Evolutionary conservation across 2,113 vertebrate genomes (phyloP).

Genomic region (Calyptomena viridis): DNA sequence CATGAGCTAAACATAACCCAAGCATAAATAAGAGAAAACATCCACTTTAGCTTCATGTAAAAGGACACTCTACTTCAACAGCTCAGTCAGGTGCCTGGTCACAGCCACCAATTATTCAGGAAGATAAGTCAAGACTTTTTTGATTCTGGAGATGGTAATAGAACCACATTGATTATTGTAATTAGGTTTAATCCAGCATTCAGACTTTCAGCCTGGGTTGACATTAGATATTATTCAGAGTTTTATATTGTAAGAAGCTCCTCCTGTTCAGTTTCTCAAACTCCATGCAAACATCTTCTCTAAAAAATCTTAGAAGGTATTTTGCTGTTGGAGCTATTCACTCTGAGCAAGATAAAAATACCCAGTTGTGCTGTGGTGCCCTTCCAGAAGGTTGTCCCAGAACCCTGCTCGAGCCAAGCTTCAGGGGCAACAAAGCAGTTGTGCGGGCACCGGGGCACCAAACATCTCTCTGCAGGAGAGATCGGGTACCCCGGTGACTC

Average conservation of each 20-base stretch:
- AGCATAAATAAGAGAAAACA: neutral
- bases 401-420: no score
- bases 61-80: neutral
- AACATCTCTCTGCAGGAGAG: no score
- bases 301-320: neutral
- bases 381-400: no score
- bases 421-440: no score
- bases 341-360: neutral
- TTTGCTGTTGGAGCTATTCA: neutral
- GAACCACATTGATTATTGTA: neutral
- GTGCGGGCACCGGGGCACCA: no score
- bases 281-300: neutral
- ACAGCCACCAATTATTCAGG: neutral
- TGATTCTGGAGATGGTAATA: neutral
- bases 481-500: no score
- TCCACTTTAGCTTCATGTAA: neutral
- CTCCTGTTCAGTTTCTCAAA: neutral
- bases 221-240: neutral
- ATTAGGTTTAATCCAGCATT: constrained; percentile 12
- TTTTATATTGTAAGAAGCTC: neutral
- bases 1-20: neutral
- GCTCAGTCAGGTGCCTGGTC: neutral
- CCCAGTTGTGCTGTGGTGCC: no score
- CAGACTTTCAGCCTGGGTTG: neutral
- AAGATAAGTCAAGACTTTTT: neutral